A percentile compares a stretch with the other conserved stretches of the same genome.
These are phyloP conservation scores for Euclidia mi DNA, from an alignment of 2,888 invertebrate genomes.

Conservation along the genomic window DNA sequence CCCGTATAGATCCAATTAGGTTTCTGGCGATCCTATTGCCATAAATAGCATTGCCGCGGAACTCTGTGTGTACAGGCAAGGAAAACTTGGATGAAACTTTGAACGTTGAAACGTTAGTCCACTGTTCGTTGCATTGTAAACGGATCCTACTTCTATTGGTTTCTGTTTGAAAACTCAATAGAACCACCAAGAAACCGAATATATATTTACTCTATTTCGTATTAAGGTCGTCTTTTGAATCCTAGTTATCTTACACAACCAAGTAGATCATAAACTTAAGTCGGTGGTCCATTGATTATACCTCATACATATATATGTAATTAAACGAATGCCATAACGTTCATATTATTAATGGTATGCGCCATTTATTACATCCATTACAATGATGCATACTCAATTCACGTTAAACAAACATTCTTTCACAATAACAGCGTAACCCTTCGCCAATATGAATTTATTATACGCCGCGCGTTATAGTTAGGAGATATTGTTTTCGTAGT, in stretches of 20 bases:
- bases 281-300: not conserved
- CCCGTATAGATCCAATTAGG: slow-evolving; percentile 25
- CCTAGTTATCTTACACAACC: not conserved
- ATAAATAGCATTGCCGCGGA: slow-evolving; percentile 38
- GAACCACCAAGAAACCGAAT: slow-evolving; percentile 6
- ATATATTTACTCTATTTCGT: not conserved
- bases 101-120: slow-evolving; percentile 45
- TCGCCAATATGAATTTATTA: slow-evolving; percentile 60
- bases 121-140: slow-evolving; percentile 37
- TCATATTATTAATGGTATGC: slow-evolving; percentile 11
- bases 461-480: slow-evolving; percentile 45
- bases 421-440: slow-evolving; percentile 55
- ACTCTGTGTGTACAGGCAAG: slow-evolving; percentile 32
- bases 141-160: slow-evolving; percentile 16
- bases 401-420: slow-evolving; percentile 49
- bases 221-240: not conserved
- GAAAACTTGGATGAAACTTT: slow-evolving; percentile 49
- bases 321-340: slow-evolving; percentile 4
- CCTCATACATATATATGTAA: not conserved
- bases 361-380: slow-evolving; percentile 13
- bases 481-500: slow-evolving; percentile 59
- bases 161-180: slow-evolving; percentile 12
- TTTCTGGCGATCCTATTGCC: slow-evolving; percentile 29
- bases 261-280: not conserved
- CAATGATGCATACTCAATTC: slow-evolving; percentile 29